Conservation (phyloP, 2,113 vertebrate genomes). For the Morone saxatilis region DNA sequence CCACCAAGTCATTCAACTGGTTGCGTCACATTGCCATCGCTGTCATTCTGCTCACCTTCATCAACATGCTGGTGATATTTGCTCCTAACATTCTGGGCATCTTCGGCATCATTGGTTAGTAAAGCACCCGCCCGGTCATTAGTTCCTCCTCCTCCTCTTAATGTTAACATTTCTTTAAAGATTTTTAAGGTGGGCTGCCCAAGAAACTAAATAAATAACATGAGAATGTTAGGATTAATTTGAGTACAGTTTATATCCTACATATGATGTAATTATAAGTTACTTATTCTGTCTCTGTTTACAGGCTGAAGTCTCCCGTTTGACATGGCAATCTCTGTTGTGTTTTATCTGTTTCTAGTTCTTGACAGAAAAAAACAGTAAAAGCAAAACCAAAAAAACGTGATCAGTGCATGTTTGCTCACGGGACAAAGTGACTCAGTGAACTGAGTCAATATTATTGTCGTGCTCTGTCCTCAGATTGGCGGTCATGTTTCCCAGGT, state of each 20-base stretch:
- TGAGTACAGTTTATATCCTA: background rate
- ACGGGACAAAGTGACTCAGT: slow-evolving; percentile 24
- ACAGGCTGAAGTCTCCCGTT: background rate
- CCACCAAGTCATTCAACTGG: slow-evolving; percentile 94
- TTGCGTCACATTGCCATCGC: slow-evolving; percentile 91
- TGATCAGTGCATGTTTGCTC: slow-evolving; percentile 56
- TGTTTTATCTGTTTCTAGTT: background rate
- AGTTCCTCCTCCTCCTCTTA: background rate
- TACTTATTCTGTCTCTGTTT: slow-evolving; percentile 44
- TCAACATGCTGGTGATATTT: slow-evolving; percentile 97
- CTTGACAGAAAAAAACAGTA: background rate
- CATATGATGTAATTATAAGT: slow-evolving; percentile 13
- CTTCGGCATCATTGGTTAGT: slow-evolving; percentile 96
- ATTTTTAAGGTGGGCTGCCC: background rate
- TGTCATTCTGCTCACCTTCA: slow-evolving; percentile 86
- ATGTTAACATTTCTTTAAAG: background rate
- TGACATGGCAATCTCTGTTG: slow-evolving; percentile 6
- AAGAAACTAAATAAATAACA: background rate
- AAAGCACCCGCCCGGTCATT: background rate
- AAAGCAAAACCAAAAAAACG: slow-evolving; percentile 36
- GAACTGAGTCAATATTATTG: slow-evolving; percentile 76
- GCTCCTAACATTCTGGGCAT: slow-evolving; percentile 97
- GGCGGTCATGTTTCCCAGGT: slow-evolving; percentile 41
- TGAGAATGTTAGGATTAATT: background rate
- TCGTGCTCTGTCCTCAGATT: slow-evolving; percentile 40